Base-by-base conservation (phyloP, 2,113 vertebrate genomes). In the Oncorhynchus clarkii region DNA sequence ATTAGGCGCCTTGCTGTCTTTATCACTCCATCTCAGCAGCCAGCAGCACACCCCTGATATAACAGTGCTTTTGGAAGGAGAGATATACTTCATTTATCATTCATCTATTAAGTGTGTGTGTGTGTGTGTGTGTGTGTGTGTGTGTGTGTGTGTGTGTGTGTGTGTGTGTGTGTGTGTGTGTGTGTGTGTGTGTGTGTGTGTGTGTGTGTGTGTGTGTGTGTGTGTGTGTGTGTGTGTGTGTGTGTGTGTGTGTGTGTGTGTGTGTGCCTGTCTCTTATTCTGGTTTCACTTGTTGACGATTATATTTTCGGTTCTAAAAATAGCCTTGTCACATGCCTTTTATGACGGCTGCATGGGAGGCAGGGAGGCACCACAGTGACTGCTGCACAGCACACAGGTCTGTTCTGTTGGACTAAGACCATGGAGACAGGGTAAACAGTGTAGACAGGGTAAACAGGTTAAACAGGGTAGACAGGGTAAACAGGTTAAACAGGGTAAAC, bases 1-100 rank as follows among this genome's bases (percentile, higher is more conserved):
- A 98, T 99, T 98, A 99, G 96, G 92, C 89, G 89, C 94, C 91
- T 97, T 94, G 95, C 95, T 94, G 95, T 95, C 94, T 91, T 96
- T 98, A 97, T 98, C 97, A 93, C 96, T 94, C 95, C 95, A 96
- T 97, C 95, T 96, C 90, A 93, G 93, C 14, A 18, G 16, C 31
- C 27, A 18, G 16, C 20, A 31, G 29, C 94, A 93, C 93, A 92
- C 93, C 95, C 95, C 93, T 94, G 95, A 96, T 98, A 34, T 62
- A 62, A 62, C 59, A 62, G n/a, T 9, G n/a, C 59, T 62, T 95
- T 95, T 93, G 94, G 95, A 96, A 95, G 16, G 12, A 54, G 94
- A 95, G 90, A 94, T 96, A 98, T 96, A 95, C 95, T 95, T 96
- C 97, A 95, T 94, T 93, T 94, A 92, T 95, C 94, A 95, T 88